Percentiles rank a stretch among this genome's conserved stretches.
Conservation (phyloP, 1,140 invertebrate species). For the Cyrtorhinus lividipennis region DNA sequence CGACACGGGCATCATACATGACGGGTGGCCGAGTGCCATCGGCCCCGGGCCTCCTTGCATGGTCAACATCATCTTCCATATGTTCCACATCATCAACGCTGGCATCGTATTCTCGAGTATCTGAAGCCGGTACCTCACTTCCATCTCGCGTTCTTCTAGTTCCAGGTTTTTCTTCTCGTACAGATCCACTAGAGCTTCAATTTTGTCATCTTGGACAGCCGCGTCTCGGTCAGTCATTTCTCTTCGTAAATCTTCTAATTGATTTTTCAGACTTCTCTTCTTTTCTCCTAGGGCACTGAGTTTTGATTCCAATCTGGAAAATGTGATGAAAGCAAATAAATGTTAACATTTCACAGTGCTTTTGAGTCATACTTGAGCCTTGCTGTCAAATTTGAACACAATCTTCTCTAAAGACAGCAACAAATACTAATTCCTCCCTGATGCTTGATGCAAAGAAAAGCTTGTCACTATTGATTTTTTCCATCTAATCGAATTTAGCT, state of each 20-base stretch:
- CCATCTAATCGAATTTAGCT: too few species aligned
- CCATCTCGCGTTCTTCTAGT: slow-evolving; percentile 40
- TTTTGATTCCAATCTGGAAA: slow-evolving; percentile 26
- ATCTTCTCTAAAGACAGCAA: too few species aligned
- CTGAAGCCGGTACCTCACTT: slow-evolving; percentile 40
- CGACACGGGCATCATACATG: background rate
- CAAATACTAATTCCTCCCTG: too few species aligned
- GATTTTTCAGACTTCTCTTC: slow-evolving; percentile 25
- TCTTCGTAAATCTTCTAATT: slow-evolving; percentile 22
- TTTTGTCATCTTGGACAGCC: slow-evolving; percentile 20
- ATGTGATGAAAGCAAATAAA: background rate
- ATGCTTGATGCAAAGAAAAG: too few species aligned
- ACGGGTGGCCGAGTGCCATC: background rate
- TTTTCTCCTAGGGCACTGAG: slow-evolving; percentile 25
- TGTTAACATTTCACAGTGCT: background rate
- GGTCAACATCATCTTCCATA: slow-evolving; percentile 29
- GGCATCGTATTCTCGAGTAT: slow-evolving; percentile 47
- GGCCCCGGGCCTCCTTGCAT: slow-evolving; percentile 6
- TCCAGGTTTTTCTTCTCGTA: slow-evolving; percentile 42
- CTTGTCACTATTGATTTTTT: too few species aligned
- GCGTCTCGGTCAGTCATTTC: slow-evolving; percentile 24
- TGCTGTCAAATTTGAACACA: too few species aligned
- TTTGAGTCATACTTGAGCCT: too few species aligned
- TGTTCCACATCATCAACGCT: slow-evolving; percentile 44
- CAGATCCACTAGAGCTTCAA: slow-evolving; percentile 26